These are phyloP conservation scores for Fistularia commersonii DNA, from an alignment of 2,797 vertebrate genomes.

Conservation along the genomic window DNA sequence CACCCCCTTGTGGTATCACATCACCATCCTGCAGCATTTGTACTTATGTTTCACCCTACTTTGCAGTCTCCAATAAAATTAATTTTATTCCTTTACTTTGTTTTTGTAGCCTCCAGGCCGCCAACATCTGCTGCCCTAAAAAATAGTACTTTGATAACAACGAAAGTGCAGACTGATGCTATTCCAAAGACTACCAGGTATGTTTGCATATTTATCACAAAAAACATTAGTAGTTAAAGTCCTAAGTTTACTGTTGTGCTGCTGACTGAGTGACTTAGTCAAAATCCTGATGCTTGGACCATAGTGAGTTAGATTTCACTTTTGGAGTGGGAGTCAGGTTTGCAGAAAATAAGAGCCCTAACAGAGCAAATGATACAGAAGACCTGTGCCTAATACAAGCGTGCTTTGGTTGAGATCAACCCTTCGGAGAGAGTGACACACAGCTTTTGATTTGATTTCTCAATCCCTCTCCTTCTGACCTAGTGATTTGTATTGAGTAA, in stretches of 20 bases:
- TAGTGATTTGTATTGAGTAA: conserved; percentile 9
- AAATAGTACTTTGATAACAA: conserved; percentile 25
- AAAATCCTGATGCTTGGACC: conserved; percentile 16
- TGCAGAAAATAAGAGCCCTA: conserved; percentile 46
- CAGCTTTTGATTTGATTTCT: conserved; percentile 29
- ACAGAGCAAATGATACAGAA: conserved; percentile 44
- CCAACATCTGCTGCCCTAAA: conserved; percentile 33
- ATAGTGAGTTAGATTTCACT: conserved; percentile 53
- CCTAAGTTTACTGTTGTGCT: too few species aligned
- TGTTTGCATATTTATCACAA: not conserved
- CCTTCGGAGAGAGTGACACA: conserved; percentile 15
- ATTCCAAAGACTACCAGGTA: conserved; percentile 71
- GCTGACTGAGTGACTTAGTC: too few species aligned
- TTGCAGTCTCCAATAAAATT: not conserved
- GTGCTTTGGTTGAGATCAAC: conserved; percentile 26
- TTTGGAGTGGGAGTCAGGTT: conserved; percentile 50
- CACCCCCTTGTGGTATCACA: not conserved
- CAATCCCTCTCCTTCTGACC: conserved; percentile 25
- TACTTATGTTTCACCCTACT: not conserved
- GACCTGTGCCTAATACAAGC: conserved; percentile 56
- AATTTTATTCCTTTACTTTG: not conserved
- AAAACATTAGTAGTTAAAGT: too few species aligned
- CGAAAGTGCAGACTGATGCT: conserved; percentile 39
- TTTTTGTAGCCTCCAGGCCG: conserved; percentile 39
- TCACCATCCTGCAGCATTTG: not conserved